These are phyloP conservation scores for Turdus rufiventris DNA, from an alignment of 2,113 vertebrate genomes.

Conservation along the genomic window DNA sequence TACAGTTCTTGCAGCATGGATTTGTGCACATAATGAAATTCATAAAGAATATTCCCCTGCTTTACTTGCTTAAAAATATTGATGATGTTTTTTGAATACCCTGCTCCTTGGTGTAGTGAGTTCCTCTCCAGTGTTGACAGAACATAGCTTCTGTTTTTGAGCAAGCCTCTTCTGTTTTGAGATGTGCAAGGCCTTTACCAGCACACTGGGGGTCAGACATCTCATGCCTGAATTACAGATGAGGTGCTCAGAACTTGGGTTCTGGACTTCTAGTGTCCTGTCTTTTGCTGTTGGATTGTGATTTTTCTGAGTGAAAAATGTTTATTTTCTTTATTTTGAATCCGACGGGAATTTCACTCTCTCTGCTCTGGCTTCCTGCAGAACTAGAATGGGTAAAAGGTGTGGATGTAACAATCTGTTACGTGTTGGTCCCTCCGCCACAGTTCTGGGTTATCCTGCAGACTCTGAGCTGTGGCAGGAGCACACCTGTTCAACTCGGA, in stretches of 20 bases:
- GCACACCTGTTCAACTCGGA: neutral
- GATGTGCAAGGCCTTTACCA: neutral
- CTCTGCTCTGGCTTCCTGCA: neutral
- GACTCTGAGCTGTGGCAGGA: neutral
- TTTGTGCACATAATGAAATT: neutral
- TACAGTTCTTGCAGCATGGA: neutral
- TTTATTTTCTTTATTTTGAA: neutral
- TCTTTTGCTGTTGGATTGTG: neutral
- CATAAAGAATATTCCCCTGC: neutral
- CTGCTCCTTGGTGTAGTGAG: neutral
- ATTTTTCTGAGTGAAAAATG: neutral
- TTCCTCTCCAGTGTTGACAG: neutral
- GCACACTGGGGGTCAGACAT: neutral
- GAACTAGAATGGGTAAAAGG: neutral
- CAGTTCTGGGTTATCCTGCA: neutral
- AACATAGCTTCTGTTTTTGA: neutral
- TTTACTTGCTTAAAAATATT: neutral
- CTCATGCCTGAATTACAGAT: neutral
- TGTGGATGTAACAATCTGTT: neutral
- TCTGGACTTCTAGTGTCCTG: neutral
- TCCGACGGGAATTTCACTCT: neutral
- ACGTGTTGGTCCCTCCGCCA: neutral
- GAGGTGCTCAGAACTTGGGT: neutral
- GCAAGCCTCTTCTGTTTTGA: neutral
- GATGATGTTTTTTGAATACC: neutral